phyloP scores from a whole-genome alignment of 2,888 invertebrate species.

The Argyresthia albistria region DNA sequence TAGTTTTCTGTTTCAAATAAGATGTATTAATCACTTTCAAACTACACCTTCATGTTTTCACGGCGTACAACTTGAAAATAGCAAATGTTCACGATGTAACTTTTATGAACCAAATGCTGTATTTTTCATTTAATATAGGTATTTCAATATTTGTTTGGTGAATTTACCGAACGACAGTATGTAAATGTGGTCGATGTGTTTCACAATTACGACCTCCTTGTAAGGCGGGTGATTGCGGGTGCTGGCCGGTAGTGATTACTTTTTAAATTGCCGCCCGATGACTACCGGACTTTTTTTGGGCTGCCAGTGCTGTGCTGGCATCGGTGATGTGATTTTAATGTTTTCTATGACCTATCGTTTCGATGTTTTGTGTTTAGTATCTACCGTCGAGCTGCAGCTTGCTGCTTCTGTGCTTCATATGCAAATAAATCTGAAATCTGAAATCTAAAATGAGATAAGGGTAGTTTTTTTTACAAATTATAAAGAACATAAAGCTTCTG shows the following conservation, averaged over 20 bases:
- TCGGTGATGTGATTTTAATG: slow-evolving; percentile 11
- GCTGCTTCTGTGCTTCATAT: no score
- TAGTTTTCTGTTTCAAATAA: not conserved
- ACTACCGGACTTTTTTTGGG: slow-evolving; percentile 39
- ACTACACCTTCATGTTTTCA: no score
- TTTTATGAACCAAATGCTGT: no score
- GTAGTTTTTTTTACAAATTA: no score
- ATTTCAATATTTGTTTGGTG: slow-evolving; percentile 18
- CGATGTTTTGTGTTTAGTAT: no score
- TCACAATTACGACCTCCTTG: slow-evolving; percentile 57
- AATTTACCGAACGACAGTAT: slow-evolving; percentile 48
- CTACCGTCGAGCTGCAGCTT: no score
- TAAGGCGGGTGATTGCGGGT: slow-evolving; percentile 46
- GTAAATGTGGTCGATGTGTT: slow-evolving; percentile 40
- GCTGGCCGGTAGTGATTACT: slow-evolving; percentile 53
- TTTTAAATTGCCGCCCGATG: slow-evolving; percentile 51
- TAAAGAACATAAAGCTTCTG: no score
- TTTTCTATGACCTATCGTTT: no score
- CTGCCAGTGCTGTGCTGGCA: slow-evolving; percentile 11
- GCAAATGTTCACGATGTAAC: not conserved
- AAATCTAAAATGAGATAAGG: no score
- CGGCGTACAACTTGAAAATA: not conserved
- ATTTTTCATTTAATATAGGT: no score
- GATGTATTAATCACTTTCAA: no score
- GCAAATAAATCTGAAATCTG: no score